Evolutionary conservation across 2,888 invertebrate species (phyloP).

Genomic region (Nomada ruficornis): DNA sequence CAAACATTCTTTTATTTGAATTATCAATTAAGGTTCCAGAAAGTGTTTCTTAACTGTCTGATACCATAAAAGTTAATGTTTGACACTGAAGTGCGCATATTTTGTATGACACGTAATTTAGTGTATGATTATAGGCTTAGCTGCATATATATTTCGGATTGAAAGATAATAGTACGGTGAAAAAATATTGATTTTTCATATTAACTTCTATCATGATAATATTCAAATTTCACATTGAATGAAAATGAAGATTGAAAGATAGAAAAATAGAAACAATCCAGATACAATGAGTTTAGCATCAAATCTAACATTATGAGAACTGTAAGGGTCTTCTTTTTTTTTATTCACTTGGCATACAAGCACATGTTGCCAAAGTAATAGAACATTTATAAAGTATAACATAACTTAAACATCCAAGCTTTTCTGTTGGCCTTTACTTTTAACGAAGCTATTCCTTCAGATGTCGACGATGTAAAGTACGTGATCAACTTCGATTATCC

Average conservation of each 20-base stretch:
- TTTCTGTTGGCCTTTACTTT: neutral
- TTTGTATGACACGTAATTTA: slow-evolving; percentile 15
- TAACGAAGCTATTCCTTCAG: slow-evolving; percentile 85
- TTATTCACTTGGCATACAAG: neutral
- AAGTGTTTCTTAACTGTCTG: neutral
- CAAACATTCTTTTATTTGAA: slow-evolving; percentile 3
- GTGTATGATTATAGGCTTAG: slow-evolving; percentile 74
- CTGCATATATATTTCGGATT: slow-evolving; percentile 70
- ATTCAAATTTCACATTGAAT: slow-evolving; percentile 16
- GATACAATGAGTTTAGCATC: neutral
- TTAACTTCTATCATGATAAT: slow-evolving; percentile 10
- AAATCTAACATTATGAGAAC: neutral
- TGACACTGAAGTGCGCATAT: neutral
- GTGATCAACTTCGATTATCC: slow-evolving; percentile 99
- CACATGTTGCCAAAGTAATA: slow-evolving; percentile 8
- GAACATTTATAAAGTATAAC: slow-evolving; percentile 13
- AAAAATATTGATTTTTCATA: slow-evolving; percentile 13
- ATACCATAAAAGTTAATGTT: neutral
- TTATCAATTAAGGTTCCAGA: neutral
- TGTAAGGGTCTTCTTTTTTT: slow-evolving; percentile 11
- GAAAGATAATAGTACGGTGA: slow-evolving; percentile 16
- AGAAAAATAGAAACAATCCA: neutral
- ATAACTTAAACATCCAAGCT: slow-evolving; percentile 3
- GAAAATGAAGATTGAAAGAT: slow-evolving; percentile 3
- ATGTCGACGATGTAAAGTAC: slow-evolving; percentile 98